Percentiles rank a stretch among this genome's conserved stretches.
Evolutionary conservation across 2,888 invertebrate species (phyloP).

Genomic region (Holacanthella duospinosa): DNA sequence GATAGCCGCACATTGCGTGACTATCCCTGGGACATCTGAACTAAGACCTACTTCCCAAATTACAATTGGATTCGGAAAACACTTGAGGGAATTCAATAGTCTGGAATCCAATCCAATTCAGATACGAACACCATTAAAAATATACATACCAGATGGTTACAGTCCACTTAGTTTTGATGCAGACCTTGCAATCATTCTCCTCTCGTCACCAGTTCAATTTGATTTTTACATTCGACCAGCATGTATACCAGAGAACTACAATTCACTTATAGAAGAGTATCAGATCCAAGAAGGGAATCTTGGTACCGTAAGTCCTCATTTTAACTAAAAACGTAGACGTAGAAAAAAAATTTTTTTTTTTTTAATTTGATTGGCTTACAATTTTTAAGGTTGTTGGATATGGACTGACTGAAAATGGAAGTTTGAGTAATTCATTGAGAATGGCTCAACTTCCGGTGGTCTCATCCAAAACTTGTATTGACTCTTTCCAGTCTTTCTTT

Average conservation of each 20-base stretch:
- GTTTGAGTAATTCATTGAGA: slow-evolving; percentile 6
- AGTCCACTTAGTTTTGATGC: slow-evolving; percentile 32
- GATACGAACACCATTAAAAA: slow-evolving; percentile 5
- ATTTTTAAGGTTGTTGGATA: slow-evolving; percentile 17
- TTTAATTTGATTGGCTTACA: not conserved
- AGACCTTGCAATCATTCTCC: slow-evolving; percentile 49
- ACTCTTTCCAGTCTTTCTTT: slow-evolving; percentile 20
- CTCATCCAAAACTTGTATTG: slow-evolving; percentile 17
- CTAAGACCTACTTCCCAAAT: not conserved
- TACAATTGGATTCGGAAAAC: slow-evolving; percentile 15
- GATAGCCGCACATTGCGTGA: slow-evolving; percentile 54
- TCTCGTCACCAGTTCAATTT: slow-evolving; percentile 47
- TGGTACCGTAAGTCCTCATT: slow-evolving; percentile 14
- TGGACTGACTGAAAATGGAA: slow-evolving; percentile 16
- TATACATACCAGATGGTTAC: slow-evolving; percentile 18
- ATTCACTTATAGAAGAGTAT: slow-evolving; percentile 24
- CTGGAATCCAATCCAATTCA: slow-evolving; percentile 13
- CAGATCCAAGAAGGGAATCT: slow-evolving; percentile 22
- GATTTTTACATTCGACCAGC: slow-evolving; percentile 50
- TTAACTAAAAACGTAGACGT: not conserved
- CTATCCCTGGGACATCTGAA: slow-evolving; percentile 33
- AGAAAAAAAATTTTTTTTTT: not conserved
- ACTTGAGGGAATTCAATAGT: slow-evolving; percentile 6
- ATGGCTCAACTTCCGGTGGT: slow-evolving; percentile 19
- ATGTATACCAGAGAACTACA: slow-evolving; percentile 43